Evolutionary conservation across 64 coral and sea anemone species (phyloP).

Genomic region (Stichodactyla mertensii): DNA sequence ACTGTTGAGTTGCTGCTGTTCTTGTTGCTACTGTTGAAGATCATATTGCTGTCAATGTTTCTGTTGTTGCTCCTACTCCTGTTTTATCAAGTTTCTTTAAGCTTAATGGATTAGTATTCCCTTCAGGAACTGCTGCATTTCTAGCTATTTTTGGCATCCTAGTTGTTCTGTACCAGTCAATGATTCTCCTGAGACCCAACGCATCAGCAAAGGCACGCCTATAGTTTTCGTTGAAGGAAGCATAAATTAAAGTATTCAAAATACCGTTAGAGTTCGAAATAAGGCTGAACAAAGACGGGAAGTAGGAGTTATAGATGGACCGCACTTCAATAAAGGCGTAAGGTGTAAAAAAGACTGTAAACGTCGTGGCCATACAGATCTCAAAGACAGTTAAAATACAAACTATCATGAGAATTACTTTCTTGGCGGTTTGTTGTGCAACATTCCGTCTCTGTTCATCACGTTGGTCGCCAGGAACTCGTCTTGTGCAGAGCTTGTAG

Average conservation of each 20-base stretch:
- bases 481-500: conserved; percentile 32
- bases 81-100: too few species aligned
- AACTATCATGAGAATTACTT: background rate
- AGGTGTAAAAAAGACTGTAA: background rate
- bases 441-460: background rate
- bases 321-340: background rate
- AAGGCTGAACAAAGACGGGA: background rate
- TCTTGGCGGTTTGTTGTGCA: conserved; percentile 4
- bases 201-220: background rate
- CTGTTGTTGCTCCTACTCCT: too few species aligned
- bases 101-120: too few species aligned
- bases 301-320: background rate
- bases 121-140: background rate
- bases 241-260: background rate
- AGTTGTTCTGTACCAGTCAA: background rate
- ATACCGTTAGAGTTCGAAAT: background rate
- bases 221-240: conserved; percentile 4
- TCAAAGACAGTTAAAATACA: background rate
- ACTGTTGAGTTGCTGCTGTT: too few species aligned
- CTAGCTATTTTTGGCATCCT: background rate
- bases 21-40: too few species aligned
- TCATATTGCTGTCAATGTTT: too few species aligned
- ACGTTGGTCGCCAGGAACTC: conserved; percentile 16
- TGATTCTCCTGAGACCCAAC: background rate
- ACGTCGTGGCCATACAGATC: background rate